These are phyloP conservation scores for Drosophila elegans DNA, from an alignment of 1,140 invertebrate genomes.

Conservation along the genomic window DNA sequence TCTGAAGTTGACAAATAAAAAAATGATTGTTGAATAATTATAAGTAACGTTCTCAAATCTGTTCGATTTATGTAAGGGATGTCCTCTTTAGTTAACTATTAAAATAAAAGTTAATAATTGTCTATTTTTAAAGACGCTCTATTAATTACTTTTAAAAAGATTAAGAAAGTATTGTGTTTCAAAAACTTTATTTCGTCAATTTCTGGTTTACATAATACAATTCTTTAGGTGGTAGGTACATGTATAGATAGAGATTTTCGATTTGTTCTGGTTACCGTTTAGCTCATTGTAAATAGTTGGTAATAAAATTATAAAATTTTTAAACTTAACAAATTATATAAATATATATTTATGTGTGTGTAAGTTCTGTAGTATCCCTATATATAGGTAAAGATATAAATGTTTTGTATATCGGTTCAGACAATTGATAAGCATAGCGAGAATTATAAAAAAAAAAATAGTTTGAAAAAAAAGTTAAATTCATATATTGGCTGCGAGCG, in stretches of 20 bases:
- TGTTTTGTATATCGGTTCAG: slow-evolving; percentile 41
- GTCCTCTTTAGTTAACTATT: too few relatives aligned
- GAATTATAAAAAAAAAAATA: neutral
- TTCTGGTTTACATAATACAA: slow-evolving; percentile 70
- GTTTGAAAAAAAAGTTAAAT: slow-evolving; percentile 8
- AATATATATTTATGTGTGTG: slow-evolving; percentile 38
- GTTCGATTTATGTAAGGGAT: too few relatives aligned
- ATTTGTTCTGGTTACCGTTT: slow-evolving; percentile 46
- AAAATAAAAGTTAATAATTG: too few relatives aligned
- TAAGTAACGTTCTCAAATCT: too few relatives aligned
- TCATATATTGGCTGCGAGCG: slow-evolving; percentile 11
- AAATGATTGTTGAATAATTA: too few relatives aligned
- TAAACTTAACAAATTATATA: slow-evolving; percentile 72
- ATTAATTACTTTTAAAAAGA: too few relatives aligned
- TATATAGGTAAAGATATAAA: slow-evolving; percentile 36
- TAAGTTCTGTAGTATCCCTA: slow-evolving; percentile 33
- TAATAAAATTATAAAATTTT: slow-evolving; percentile 66
- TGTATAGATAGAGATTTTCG: slow-evolving; percentile 63
- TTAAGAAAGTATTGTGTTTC: slow-evolving; percentile 44
- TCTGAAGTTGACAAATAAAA: too few relatives aligned
- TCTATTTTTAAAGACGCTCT: neutral
- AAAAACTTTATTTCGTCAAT: slow-evolving; percentile 73
- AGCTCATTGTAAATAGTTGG: slow-evolving; percentile 58
- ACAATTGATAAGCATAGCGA: slow-evolving; percentile 28
- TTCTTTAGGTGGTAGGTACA: slow-evolving; percentile 60